A percentile compares a stretch with the other conserved stretches of the same genome.
Conservation (phyloP, 2,797 vertebrate genomes). For the Rhinella marina region DNA sequence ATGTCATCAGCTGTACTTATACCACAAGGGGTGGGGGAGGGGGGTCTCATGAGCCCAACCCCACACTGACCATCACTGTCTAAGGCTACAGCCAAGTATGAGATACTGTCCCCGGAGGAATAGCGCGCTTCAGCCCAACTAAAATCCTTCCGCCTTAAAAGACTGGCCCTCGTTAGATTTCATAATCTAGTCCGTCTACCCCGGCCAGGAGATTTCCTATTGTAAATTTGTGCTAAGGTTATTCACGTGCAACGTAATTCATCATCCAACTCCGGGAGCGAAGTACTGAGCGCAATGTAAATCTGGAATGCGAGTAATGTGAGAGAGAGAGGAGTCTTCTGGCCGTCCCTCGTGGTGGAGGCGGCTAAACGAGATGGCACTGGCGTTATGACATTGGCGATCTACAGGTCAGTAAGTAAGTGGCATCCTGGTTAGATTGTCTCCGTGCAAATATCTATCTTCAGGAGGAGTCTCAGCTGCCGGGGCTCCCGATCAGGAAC, state of each 20-base stretch:
- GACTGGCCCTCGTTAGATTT: conserved; percentile 18
- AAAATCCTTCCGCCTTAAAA: not conserved
- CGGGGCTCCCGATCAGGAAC: conserved; percentile 93
- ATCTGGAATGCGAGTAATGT: conserved; percentile 22
- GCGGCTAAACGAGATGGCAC: conserved; percentile 37
- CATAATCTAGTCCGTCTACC: not conserved
- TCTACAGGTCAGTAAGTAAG: conserved; percentile 49
- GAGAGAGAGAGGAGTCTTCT: not conserved
- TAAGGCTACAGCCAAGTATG: not conserved
- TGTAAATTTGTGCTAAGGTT: conserved; percentile 47
- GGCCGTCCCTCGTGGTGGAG: not conserved
- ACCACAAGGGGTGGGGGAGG: not conserved
- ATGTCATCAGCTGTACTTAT: not conserved
- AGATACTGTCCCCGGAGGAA: not conserved
- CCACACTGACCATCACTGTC: not conserved
- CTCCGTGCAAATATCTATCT: conserved; percentile 40
- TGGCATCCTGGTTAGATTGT: conserved; percentile 62
- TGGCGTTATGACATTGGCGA: conserved; percentile 32
- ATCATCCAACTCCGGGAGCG: not conserved
- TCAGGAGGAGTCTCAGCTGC: conserved; percentile 78
- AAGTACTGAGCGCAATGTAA: not conserved
- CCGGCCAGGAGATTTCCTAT: conserved; percentile 18
- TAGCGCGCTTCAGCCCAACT: not conserved
- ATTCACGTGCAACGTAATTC: conserved; percentile 36
- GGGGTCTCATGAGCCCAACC: not conserved